Conservation (phyloP, 2,888 invertebrate genomes). For the Germaria angustata region DNA sequence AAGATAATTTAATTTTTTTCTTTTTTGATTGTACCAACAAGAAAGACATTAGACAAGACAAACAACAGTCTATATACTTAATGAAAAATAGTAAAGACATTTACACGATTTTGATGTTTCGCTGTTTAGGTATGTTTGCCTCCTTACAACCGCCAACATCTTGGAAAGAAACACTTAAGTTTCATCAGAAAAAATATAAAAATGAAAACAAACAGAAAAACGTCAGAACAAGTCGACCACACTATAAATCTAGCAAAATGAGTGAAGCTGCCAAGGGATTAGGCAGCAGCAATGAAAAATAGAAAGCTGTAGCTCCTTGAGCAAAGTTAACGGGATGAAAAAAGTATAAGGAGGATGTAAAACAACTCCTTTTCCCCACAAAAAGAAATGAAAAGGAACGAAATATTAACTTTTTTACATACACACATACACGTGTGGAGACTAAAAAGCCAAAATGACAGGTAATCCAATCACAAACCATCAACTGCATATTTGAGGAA, state of each 20-base stretch:
- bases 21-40: no score
- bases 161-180: conserved; percentile 35
- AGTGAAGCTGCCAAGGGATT: conserved; percentile 58
- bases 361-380: conserved; percentile 14
- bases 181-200: conserved; percentile 17
- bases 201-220: conserved; percentile 19
- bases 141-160: not conserved
- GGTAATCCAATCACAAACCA: conserved; percentile 58
- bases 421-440: not conserved
- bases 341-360: conserved; percentile 21
- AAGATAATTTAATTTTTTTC: no score
- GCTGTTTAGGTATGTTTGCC: not conserved
- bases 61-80: conserved; percentile 1
- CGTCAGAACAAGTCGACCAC: conserved; percentile 59
- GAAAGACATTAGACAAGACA: not conserved
- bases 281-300: conserved; percentile 30
- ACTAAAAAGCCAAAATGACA: conserved; percentile 41
- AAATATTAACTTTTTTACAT: not conserved
- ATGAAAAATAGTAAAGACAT: conserved; percentile 17
- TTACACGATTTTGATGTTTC: conserved; percentile 2
- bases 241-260: conserved; percentile 63
- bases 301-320: conserved; percentile 18
- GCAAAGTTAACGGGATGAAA: conserved; percentile 10
- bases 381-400: not conserved
- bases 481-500: not conserved